Percentiles rank a stretch among this genome's conserved stretches.
These are phyloP conservation scores for Polyodon spathula DNA, from an alignment of 2,113 vertebrate species.

Conservation along the genomic window DNA sequence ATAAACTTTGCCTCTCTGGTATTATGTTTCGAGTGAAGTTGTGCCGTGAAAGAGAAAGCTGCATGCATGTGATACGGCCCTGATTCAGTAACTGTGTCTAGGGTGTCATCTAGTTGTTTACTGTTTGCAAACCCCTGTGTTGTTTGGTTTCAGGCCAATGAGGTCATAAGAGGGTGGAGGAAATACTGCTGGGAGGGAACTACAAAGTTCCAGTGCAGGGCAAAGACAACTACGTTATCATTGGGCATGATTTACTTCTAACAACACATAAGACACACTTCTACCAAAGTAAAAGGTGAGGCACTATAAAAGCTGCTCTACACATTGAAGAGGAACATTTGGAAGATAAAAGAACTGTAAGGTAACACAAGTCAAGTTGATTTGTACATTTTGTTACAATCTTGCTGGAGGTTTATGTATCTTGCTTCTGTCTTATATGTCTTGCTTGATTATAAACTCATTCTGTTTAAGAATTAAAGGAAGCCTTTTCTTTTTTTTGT, in stretches of 20 bases:
- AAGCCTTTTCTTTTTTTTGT: no score
- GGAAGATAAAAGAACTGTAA: slow-evolving; percentile 5
- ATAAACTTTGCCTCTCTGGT: background rate
- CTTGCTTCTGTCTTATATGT: no score
- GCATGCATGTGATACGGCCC: background rate
- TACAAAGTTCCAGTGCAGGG: slow-evolving; percentile 10
- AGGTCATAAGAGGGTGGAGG: slow-evolving; percentile 24
- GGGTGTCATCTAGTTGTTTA: background rate
- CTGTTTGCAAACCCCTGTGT: background rate
- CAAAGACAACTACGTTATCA: slow-evolving; percentile 21
- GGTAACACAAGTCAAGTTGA: slow-evolving; percentile 10
- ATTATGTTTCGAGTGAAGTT: background rate
- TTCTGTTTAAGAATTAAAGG: no score
- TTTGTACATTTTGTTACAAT: no score
- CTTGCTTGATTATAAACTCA: no score
- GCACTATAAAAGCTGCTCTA: slow-evolving; percentile 12
- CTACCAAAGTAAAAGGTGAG: background rate
- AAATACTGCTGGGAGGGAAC: slow-evolving; percentile 1
- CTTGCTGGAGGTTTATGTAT: no score
- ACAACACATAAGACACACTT: slow-evolving; percentile 6
- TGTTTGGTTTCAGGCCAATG: slow-evolving; percentile 14
- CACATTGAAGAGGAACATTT: slow-evolving; percentile 20
- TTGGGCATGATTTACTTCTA: slow-evolving; percentile 22
- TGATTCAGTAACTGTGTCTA: background rate
- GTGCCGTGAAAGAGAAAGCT: background rate